Evolutionary conservation across 2,113 vertebrate species (phyloP).

Genomic region (Corythornis vintsioides): DNA sequence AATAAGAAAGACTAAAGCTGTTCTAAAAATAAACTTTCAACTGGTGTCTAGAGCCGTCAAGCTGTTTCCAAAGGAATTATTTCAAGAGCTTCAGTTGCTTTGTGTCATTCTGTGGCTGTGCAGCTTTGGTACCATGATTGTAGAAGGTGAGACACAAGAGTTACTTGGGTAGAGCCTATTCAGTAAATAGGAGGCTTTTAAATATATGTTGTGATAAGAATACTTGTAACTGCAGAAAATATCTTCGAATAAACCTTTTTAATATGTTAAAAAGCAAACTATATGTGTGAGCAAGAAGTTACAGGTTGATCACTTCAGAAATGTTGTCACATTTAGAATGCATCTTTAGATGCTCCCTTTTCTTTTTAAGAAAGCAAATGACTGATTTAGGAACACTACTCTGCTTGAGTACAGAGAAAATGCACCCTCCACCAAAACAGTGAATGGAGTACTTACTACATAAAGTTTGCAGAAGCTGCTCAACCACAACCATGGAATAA

Average conservation of each 20-base stretch:
- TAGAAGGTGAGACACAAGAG: not conserved
- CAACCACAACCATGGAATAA: not conserved
- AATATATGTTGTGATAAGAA: not conserved
- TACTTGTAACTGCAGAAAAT: not conserved
- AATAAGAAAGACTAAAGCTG: conserved; percentile 5
- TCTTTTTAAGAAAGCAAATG: not conserved
- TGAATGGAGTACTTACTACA: not conserved
- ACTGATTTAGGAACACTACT: not conserved
- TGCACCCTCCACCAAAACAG: not conserved
- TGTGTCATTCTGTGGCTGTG: not conserved
- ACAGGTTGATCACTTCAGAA: not conserved
- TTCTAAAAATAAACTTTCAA: conserved; percentile 49
- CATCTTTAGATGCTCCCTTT: not conserved
- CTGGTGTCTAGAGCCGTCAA: not conserved
- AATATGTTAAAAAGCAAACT: not conserved
- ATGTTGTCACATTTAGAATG: not conserved
- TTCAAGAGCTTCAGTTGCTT: not conserved
- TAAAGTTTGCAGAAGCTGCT: not conserved
- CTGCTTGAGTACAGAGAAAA: not conserved
- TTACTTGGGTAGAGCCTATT: not conserved
- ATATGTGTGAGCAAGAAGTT: not conserved
- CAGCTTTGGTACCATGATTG: not conserved
- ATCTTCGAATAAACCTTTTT: not conserved
- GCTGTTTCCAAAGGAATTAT: not conserved
- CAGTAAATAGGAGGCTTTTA: not conserved